A percentile compares a stretch with the other conserved stretches of the same genome.
phyloP scores from a whole-genome alignment of 2,888 invertebrate genomes.

The Drosophila pseudotalamancana region DNA sequence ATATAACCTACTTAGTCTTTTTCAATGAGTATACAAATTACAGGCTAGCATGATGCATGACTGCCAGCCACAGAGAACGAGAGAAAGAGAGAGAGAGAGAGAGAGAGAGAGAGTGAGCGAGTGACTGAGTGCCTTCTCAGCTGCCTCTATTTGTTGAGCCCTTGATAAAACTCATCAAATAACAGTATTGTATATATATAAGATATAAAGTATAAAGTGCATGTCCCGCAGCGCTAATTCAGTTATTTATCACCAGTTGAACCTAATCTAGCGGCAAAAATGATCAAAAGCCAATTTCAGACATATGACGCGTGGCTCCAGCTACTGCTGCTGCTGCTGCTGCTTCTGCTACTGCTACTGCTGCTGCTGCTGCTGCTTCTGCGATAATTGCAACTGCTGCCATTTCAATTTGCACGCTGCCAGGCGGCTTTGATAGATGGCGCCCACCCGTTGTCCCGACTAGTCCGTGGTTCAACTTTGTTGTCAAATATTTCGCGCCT shows the following conservation, averaged over 20 bases:
- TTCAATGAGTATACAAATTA: neutral
- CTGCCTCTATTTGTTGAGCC: conserved; percentile 10
- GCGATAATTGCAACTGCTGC: conserved; percentile 69
- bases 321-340: neutral
- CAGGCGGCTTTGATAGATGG: conserved; percentile 71
- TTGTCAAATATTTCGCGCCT: conserved; percentile 78
- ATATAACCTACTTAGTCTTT: too few relatives aligned
- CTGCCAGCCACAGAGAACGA: conserved; percentile 4
- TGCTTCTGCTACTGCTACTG: conserved; percentile 8
- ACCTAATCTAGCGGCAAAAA: conserved; percentile 67
- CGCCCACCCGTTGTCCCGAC: conserved; percentile 26
- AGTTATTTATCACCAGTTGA: conserved; percentile 67
- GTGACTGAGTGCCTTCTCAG: too few relatives aligned
- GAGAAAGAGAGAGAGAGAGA: conserved; percentile 21
- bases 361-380: conserved; percentile 18
- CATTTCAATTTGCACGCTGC: conserved; percentile 73
- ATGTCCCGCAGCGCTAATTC: conserved; percentile 71
- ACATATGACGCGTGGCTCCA: conserved; percentile 9
- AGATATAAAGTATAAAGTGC: conserved; percentile 36
- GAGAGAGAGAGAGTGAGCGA: neutral
- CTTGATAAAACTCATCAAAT: conserved; percentile 35
- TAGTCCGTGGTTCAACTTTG: conserved; percentile 20
- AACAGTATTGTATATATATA: neutral
- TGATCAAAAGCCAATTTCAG: conserved; percentile 33
- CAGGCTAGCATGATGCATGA: neutral